Conservation (phyloP, 2,113 vertebrate species). For the Neoarius graeffei region DNA sequence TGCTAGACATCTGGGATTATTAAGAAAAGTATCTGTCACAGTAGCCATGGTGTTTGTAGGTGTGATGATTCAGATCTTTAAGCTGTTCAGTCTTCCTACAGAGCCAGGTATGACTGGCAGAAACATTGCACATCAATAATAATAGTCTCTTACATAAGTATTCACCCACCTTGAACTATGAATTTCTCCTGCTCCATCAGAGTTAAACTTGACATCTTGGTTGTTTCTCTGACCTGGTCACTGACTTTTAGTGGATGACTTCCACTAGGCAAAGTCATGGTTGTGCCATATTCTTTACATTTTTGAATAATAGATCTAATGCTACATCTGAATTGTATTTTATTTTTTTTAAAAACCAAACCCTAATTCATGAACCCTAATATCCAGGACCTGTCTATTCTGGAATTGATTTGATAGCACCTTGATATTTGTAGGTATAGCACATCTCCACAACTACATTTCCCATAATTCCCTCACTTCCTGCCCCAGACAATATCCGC, state of each 20-base stretch:
- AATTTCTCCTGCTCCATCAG: background rate
- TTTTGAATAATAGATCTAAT: background rate
- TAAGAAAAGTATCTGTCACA: constrained; percentile 36
- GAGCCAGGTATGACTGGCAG: constrained; percentile 41
- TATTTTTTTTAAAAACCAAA: too few species aligned
- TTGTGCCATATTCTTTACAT: background rate
- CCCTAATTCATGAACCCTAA: too few species aligned
- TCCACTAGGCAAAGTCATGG: background rate
- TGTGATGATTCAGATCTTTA: constrained; percentile 46
- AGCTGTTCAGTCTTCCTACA: constrained; percentile 29
- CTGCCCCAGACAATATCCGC: too few species aligned
- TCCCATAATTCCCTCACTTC: too few species aligned
- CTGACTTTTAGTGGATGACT: background rate
- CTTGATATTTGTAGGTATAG: too few species aligned
- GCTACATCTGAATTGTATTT: too few species aligned
- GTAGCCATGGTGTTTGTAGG: constrained; percentile 27
- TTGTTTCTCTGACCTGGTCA: background rate
- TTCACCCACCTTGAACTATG: background rate
- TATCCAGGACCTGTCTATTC: too few species aligned
- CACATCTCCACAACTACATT: too few species aligned
- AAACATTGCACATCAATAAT: constrained; percentile 26
- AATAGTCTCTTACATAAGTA: background rate
- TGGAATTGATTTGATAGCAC: too few species aligned
- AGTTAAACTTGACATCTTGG: background rate
- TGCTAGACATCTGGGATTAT: constrained; percentile 37